phyloP scores from a whole-genome alignment of 2,888 invertebrate genomes.

The Clunio marinus region DNA sequence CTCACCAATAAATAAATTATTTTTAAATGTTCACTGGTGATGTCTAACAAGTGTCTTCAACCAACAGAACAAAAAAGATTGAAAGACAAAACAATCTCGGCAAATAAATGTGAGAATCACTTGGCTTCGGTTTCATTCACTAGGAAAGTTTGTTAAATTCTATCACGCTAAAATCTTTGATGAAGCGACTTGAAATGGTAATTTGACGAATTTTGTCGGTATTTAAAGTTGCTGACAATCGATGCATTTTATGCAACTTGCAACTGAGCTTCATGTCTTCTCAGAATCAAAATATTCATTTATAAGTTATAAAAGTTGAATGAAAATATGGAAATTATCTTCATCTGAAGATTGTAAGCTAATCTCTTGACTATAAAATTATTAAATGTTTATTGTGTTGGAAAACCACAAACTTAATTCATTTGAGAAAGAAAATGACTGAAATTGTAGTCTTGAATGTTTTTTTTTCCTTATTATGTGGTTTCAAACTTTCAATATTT shows the following conservation, averaged over 20 bases:
- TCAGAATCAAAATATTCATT: not conserved
- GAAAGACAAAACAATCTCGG: not conserved
- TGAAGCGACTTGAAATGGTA: not conserved
- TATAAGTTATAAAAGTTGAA: not conserved
- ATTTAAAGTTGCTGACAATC: not conserved
- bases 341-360: slow-evolving; percentile 1
- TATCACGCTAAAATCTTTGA: too few species aligned
- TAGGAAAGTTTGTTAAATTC: too few species aligned
- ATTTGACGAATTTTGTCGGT: not conserved
- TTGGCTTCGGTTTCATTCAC: not conserved
- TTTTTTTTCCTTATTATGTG: too few species aligned
- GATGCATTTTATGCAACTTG: not conserved
- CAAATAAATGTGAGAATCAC: not conserved
- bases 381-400: not conserved
- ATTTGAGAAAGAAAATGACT: slow-evolving; percentile 3
- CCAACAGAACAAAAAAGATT: not conserved
- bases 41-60: slow-evolving; percentile 11
- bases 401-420: slow-evolving; percentile 29
- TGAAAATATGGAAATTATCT: not conserved
- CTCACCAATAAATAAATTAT: slow-evolving; percentile 22
- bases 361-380: slow-evolving; percentile 30
- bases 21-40: not conserved
- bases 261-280: not conserved
- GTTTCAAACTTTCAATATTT: too few species aligned
- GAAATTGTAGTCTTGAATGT: slow-evolving; percentile 19